phyloP scores from a whole-genome alignment of 2,797 vertebrate species.

The Syndactyla subalaris region DNA sequence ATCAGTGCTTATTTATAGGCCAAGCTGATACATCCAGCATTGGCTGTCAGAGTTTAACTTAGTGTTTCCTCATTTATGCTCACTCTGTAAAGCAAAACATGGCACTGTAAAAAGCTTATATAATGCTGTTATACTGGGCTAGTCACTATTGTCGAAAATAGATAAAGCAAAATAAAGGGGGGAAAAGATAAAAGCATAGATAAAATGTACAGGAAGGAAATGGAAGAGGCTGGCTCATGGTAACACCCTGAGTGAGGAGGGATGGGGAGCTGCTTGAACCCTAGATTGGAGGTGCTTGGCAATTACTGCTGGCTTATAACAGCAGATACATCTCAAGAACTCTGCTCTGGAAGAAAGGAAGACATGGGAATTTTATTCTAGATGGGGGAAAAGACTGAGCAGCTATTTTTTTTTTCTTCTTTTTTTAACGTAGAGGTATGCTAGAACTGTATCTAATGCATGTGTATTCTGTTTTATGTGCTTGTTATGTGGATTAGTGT shows the following conservation, averaged over 20 bases:
- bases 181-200: neutral
- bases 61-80: conserved; percentile 72
- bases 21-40: conserved; percentile 74
- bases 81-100: conserved; percentile 60
- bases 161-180: conserved; percentile 12
- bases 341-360: neutral
- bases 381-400: neutral
- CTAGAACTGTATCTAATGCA: neutral
- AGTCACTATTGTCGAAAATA: conserved; percentile 12
- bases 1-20: conserved; percentile 83
- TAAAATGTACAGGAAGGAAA: neutral
- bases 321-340: neutral
- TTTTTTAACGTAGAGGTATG: neutral
- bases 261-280: neutral
- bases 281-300: neutral
- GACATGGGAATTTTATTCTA: neutral
- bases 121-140: conserved; percentile 48
- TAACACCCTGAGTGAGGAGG: neutral
- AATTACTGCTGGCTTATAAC: neutral
- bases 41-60: conserved; percentile 73
- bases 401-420: neutral
- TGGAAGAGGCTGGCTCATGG: neutral
- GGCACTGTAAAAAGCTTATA: conserved; percentile 38
- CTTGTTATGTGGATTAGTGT: neutral
- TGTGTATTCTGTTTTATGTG: neutral